Base-by-base conservation (phyloP, 2,797 vertebrate genomes). In the Acomys russatus region DNA sequence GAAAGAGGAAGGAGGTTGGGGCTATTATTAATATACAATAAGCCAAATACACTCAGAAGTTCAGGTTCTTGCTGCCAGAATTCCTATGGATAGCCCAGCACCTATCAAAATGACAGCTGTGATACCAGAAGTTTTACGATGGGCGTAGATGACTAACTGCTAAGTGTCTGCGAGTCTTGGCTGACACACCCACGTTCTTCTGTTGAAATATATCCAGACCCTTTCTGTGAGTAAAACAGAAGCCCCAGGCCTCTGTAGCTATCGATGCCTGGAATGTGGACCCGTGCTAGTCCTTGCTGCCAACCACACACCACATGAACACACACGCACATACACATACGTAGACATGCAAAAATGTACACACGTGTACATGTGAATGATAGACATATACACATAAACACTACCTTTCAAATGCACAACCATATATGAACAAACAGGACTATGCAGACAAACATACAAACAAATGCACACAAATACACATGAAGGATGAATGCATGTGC, bases 101-200 rank as follows among this genome's bases (percentile, higher is more conserved):
- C 94, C 78, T 91, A 64, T 61, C 30, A 14, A 83, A 68, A 49
- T 2, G 64, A 35, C 6, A 63, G 44, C 28, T 3, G 9, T 2
- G 38, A 35, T 5, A 18, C 49, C 5, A 35, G 35, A 23, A 11
- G 38, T 49, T 35, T 86, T 1, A 0, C 22, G 44, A 82, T 49
- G 17, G 17, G 1, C 2, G 0, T 0, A 35, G 3, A 33, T 30
- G 44, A 23, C 33, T 23, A 3, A 15, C 4, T 0, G 64, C 10
- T 0, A 63, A 30, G 68, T 28, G 9, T 2, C 64, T 0, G 11
- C 6, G 15, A 70, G 63, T 1, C 38, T 20, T 30, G 73, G 73
- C 18, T 6, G 23, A 25, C 0, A 22, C 66, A 9, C 15, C 33
- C 20, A 23, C 54, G 9, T 63, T 3, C 51, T 66, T 51, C 59